These are phyloP conservation scores for Sinodicranocentrus sp. DNA, from an alignment of 2,888 invertebrate species.

Conservation along the genomic window DNA sequence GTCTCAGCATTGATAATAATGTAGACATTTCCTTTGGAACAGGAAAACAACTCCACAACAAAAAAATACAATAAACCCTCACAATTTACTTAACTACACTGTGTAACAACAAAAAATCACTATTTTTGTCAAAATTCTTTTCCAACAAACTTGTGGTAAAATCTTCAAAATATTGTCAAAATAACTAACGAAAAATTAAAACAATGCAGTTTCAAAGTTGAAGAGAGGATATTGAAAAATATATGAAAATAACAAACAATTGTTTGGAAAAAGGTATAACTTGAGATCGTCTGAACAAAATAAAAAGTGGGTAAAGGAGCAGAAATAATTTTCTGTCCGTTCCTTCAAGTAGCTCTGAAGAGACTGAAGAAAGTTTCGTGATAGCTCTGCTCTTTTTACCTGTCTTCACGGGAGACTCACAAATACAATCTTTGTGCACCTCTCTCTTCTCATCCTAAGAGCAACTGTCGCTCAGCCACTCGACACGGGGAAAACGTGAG, in stretches of 20 bases:
- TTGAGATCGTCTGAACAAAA: conserved; percentile 59
- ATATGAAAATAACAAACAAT: no score
- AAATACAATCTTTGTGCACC: background rate
- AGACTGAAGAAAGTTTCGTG: conserved; percentile 59
- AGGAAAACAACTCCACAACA: background rate
- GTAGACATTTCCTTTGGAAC: conserved; percentile 50
- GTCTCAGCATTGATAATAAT: conserved; percentile 54
- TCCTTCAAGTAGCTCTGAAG: conserved; percentile 54
- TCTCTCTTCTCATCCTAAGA: background rate
- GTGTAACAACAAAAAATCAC: no score
- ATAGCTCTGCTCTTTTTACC: conserved; percentile 61
- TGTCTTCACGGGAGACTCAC: conserved; percentile 16
- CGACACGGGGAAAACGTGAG: background rate
- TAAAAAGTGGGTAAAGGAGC: conserved; percentile 16
- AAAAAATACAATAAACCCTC: no score
- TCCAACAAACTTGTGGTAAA: no score
- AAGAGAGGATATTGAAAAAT: no score
- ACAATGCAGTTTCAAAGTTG: no score
- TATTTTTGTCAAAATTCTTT: no score
- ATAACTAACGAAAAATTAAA: no score
- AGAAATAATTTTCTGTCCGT: no score
- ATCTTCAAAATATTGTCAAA: no score
- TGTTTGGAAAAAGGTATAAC: no score
- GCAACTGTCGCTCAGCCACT: background rate
- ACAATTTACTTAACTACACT: no score